Percentiles rank a stretch among this genome's conserved stretches.
Evolutionary conservation across 2,113 vertebrate genomes (phyloP).

Genomic region (Nibea albiflora): DNA sequence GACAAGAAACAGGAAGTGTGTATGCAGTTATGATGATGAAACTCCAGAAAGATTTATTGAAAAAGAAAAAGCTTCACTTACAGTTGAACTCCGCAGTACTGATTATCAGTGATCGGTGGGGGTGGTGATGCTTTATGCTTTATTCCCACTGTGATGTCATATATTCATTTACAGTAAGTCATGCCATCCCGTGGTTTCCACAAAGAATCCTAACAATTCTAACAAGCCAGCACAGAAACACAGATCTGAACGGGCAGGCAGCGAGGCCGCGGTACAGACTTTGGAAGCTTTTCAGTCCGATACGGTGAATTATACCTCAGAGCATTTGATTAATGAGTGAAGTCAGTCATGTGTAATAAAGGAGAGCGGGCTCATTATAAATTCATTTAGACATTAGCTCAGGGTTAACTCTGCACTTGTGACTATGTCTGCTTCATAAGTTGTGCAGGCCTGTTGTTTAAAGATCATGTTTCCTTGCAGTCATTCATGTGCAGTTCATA

Average conservation of each 20-base stretch:
- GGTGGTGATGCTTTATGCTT: not conserved
- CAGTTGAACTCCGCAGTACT: not conserved
- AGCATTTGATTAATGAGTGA: not conserved
- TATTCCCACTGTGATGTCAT: constrained; percentile 31
- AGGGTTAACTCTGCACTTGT: too few species aligned
- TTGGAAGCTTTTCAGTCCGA: not conserved
- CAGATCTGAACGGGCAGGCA: too few species aligned
- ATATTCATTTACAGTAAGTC: constrained; percentile 31
- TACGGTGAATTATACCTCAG: too few species aligned
- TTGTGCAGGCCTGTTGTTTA: too few species aligned
- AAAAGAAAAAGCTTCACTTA: not conserved
- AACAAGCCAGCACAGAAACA: constrained; percentile 5
- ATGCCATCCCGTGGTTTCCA: not conserved
- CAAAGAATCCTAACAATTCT: not conserved
- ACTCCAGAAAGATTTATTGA: too few species aligned
- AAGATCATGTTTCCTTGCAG: too few species aligned
- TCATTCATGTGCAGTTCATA: too few species aligned
- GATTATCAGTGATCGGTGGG: not conserved
- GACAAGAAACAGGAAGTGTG: too few species aligned
- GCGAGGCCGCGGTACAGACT: not conserved
- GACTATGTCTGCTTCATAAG: too few species aligned
- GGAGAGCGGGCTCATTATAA: not conserved
- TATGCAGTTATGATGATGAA: too few species aligned
- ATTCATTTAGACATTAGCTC: not conserved
- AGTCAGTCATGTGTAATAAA: not conserved